A percentile compares a stretch with the other conserved stretches of the same genome.
Evolutionary conservation across 2,797 vertebrate species (phyloP).

Genomic region (Sebastolobus alascanus): DNA sequence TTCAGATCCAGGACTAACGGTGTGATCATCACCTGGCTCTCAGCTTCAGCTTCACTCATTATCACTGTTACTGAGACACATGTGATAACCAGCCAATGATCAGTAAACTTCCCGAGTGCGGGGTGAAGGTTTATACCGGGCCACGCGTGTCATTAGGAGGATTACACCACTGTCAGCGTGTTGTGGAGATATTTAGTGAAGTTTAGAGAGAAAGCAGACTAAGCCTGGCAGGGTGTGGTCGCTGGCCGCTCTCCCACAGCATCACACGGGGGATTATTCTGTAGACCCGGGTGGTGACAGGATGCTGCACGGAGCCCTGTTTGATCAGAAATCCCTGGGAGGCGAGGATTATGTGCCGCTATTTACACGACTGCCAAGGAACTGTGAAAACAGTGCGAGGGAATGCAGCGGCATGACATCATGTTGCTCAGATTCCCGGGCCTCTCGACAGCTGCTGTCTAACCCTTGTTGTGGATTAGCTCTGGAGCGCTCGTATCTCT

Average conservation of each 20-base stretch:
- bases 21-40: conserved; percentile 41
- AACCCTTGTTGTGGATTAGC: conserved; percentile 75
- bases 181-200: conserved; percentile 71
- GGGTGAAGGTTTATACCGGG: conserved; percentile 38
- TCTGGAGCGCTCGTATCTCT: conserved; percentile 53
- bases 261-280: conserved; percentile 83
- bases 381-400: conserved; percentile 63
- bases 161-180: conserved; percentile 71
- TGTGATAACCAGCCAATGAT: conserved; percentile 46
- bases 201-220: conserved; percentile 58
- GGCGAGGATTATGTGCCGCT: conserved; percentile 82
- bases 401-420: conserved; percentile 71
- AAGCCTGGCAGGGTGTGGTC: conserved; percentile 68
- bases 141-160: conserved; percentile 63
- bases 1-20: conserved; percentile 9
- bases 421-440: conserved; percentile 55
- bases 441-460: conserved; percentile 76
- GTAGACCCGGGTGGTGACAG: conserved; percentile 75
- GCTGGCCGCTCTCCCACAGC: conserved; percentile 51
- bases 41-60: conserved; percentile 49
- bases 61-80: conserved; percentile 49
- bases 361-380: conserved; percentile 80
- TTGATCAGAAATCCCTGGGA: conserved; percentile 82
- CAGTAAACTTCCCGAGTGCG: conserved; percentile 25
- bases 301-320: conserved; percentile 71